A percentile compares a stretch with the other conserved stretches of the same genome.
These are phyloP conservation scores for Uropetala carovei DNA, from an alignment of 2,888 invertebrate genomes.

Conservation along the genomic window DNA sequence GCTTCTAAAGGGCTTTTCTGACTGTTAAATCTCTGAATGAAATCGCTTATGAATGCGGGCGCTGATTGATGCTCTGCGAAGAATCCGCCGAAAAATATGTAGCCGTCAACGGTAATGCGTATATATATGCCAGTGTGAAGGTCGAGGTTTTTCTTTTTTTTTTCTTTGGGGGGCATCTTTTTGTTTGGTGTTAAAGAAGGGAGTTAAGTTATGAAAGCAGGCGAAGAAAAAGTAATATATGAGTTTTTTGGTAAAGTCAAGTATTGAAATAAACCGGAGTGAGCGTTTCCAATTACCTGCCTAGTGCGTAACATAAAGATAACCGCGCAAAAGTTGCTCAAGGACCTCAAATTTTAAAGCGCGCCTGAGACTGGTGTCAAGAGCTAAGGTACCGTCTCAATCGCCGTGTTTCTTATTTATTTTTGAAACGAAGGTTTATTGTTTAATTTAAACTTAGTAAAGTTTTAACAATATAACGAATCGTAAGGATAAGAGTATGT, in stretches of 20 bases:
- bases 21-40: neutral
- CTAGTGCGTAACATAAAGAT: too few species aligned
- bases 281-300: too few species aligned
- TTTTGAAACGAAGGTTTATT: too few species aligned
- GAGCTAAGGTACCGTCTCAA: too few species aligned
- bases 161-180: neutral
- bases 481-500: too few species aligned
- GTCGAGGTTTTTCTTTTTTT: neutral
- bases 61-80: neutral
- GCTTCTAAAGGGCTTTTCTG: neutral
- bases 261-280: neutral
- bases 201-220: neutral
- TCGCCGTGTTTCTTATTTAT: too few species aligned
- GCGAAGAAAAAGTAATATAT: neutral
- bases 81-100: neutral
- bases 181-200: neutral
- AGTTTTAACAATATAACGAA: too few species aligned
- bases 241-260: neutral
- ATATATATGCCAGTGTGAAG: neutral
- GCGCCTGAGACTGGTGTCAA: too few species aligned
- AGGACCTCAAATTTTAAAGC: too few species aligned
- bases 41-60: neutral
- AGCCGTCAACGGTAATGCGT: conserved; percentile 12
- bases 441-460: too few species aligned
- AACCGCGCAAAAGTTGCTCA: too few species aligned